Evolutionary conservation across 2,797 vertebrate genomes (phyloP).

Genomic region (Malurus splendens): DNA sequence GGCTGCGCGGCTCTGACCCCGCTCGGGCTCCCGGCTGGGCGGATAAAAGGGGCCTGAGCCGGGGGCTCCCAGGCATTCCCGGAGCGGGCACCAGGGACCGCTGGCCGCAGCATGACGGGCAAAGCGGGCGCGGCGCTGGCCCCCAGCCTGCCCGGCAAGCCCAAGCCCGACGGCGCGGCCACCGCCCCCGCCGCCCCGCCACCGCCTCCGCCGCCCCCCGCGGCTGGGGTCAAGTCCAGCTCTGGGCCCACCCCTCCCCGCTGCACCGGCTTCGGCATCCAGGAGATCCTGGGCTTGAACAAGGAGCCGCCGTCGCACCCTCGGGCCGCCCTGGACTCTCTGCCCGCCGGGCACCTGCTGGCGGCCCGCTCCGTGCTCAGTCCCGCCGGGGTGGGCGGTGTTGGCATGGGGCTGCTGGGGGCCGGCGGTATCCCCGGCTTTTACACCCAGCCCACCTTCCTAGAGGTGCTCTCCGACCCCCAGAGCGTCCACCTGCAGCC

Average conservation of each 20-base stretch:
- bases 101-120: conserved; percentile 84
- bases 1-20: conserved; percentile 88
- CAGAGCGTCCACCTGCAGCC: conserved; percentile 87
- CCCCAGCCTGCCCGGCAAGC: conserved; percentile 76
- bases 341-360: conserved; percentile 87
- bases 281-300: conserved; percentile 95
- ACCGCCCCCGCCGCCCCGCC: conserved; percentile 54
- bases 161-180: conserved; percentile 75
- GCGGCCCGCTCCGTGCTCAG: conserved; percentile 88
- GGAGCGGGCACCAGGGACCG: conserved; percentile 88
- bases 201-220: conserved; percentile 59
- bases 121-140: conserved; percentile 86
- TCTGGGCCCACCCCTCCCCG: conserved; percentile 76
- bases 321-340: conserved; percentile 77
- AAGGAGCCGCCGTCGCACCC: conserved; percentile 88
- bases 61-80: conserved; percentile 83
- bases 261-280: conserved; percentile 96
- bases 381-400: conserved; percentile 80
- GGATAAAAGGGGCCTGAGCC: conserved; percentile 95
- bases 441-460: conserved; percentile 90
- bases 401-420: conserved; percentile 90
- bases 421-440: conserved; percentile 88
- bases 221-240: conserved; percentile 59
- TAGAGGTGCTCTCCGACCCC: conserved; percentile 91
- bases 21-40: conserved; percentile 90